A percentile compares a stretch with the other conserved stretches of the same genome.
These are phyloP conservation scores for Napeogenes sylphis DNA, from an alignment of 2,888 invertebrate genomes.

Conservation along the genomic window DNA sequence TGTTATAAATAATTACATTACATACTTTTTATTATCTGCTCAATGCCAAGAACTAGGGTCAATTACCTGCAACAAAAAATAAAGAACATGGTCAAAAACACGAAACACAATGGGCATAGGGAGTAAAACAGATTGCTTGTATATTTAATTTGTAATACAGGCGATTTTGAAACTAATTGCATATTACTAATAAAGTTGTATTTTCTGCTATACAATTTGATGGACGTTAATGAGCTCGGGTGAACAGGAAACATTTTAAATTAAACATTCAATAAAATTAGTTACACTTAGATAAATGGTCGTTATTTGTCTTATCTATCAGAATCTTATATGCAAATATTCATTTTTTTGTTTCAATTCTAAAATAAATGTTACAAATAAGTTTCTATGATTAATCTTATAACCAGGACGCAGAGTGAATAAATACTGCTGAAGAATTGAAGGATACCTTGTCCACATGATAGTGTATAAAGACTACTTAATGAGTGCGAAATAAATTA, in stretches of 20 bases:
- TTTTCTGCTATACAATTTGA: neutral
- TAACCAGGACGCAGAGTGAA: too few species aligned
- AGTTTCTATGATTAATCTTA: too few species aligned
- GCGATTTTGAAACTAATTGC: constrained; percentile 6
- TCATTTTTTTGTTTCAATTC: too few species aligned
- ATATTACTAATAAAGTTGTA: neutral
- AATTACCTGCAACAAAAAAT: constrained; percentile 61
- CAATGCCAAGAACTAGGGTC: constrained; percentile 46
- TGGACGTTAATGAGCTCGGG: constrained; percentile 2
- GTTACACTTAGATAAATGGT: constrained; percentile 12
- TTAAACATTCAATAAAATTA: constrained; percentile 13
- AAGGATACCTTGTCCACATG: too few species aligned
- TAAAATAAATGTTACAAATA: too few species aligned
- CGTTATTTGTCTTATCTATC: constrained; percentile 6
- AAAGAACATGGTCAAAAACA: constrained; percentile 40
- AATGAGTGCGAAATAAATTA: too few species aligned
- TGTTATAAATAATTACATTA: constrained; percentile 9
- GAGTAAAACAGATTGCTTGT: constrained; percentile 27
- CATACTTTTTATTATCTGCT: constrained; percentile 21
- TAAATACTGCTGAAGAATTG: too few species aligned
- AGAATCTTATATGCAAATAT: neutral
- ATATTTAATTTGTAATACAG: constrained; percentile 8
- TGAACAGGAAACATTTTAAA: constrained; percentile 18
- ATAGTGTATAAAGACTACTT: too few species aligned
- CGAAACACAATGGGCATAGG: constrained; percentile 35